Base-by-base conservation (phyloP, 2,797 vertebrate genomes). In the Syndactyla subalaris region DNA sequence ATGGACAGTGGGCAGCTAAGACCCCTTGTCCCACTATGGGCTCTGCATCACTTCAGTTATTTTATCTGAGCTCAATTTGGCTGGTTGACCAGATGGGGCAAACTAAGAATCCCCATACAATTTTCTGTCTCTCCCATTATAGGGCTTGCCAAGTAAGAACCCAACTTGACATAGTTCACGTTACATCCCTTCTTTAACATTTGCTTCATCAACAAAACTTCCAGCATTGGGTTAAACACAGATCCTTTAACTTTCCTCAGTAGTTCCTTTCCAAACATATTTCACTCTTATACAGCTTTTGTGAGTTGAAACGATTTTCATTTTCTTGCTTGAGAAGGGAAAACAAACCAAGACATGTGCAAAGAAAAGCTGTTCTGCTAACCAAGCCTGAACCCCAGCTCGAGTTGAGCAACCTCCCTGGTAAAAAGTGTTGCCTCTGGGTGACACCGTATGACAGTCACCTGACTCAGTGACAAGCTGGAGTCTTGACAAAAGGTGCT, bases 401-500 rank as follows among this genome's bases (percentile, higher is more conserved):
- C 1, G 3, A 52, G 71, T 94, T 95, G 84, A 93, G 94, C 94
- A 96, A 89, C 52, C 79, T 94, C 67, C 41, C 49, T 46, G 46
- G 10, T 12, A 79, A 88, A 82, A 93, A 96, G 67, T 12, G 24
- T 66, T 76, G 59, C 85, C 91, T 96, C 71, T 36, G 62, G 79
- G 59, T 92, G 94, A 95, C 59, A 84, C 70, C 62, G 4, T 91
- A 41, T 93, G 95, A 96, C 81, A 3, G 0, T 93, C 91, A 96
- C 83, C 80, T 97, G 96, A 96, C 91, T 93, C 80, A 38, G 92
- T 65, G 63, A 92, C 94, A 88, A 52, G 88, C 89, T 88, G 89
- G 89, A 96, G 95, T 89, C 72, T 52, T 91, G 79, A 82, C 59
- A 71, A 81, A 93, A 92, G 89, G 87, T 94, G 94, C 94, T 96